Conservation (phyloP, 2,797 vertebrate species). For the Danio albolineatus region DNA sequence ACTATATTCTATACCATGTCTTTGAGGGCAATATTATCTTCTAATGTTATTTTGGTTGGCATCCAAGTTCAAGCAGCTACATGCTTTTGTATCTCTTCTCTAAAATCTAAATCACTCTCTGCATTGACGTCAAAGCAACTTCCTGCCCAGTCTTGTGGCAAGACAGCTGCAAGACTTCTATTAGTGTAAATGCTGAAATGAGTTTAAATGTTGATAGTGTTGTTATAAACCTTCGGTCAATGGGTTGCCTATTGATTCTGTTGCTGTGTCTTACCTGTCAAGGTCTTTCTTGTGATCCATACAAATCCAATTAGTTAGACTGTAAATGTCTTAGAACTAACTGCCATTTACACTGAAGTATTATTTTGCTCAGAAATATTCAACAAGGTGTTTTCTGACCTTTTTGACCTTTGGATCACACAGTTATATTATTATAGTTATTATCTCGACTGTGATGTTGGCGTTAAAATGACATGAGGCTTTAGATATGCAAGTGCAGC, state of each 20-base stretch:
- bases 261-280: neutral
- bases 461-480: neutral
- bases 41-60: neutral
- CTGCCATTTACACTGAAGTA: neutral
- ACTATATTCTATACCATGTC: neutral
- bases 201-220: too few species aligned
- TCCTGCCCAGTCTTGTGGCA: constrained; percentile 52
- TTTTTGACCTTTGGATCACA: too few species aligned
- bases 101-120: constrained; percentile 37
- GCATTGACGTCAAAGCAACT: constrained; percentile 57
- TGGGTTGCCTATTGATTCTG: neutral
- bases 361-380: neutral
- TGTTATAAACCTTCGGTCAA: neutral
- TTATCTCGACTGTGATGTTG: neutral
- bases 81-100: neutral
- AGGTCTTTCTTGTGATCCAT: neutral
- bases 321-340: neutral
- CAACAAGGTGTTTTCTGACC: neutral
- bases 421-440: too few species aligned
- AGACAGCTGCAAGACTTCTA: constrained; percentile 13
- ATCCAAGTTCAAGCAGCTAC: neutral
- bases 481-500: too few species aligned
- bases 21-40: neutral
- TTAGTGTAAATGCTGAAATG: neutral
- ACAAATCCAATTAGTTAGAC: neutral